Evolutionary conservation across 1,140 invertebrate genomes (phyloP).

Genomic region (Drosophila azteca): DNA sequence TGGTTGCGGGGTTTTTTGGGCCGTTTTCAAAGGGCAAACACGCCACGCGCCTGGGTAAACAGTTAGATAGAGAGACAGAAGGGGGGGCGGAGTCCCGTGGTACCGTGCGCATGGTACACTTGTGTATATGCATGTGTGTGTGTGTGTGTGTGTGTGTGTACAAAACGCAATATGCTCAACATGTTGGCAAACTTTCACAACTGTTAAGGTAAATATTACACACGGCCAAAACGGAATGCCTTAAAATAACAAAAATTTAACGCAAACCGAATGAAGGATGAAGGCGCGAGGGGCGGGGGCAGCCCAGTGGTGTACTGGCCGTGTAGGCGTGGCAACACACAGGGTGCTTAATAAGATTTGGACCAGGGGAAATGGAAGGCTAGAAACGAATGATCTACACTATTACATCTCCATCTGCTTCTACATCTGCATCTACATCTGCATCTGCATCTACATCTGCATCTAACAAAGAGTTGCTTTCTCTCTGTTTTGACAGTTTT

Average conservation of each 20-base stretch:
- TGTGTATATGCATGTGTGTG: constrained; percentile 8
- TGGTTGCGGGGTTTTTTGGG: too few species aligned
- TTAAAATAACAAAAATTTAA: constrained; percentile 50
- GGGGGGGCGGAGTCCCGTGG: background rate
- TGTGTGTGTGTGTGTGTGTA: constrained; percentile 42
- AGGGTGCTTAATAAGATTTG: too few species aligned
- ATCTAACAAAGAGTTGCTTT: too few species aligned
- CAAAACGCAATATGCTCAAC: constrained; percentile 67
- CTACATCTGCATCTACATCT: too few species aligned
- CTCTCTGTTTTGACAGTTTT: too few species aligned
- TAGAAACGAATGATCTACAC: too few species aligned
- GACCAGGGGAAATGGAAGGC: too few species aligned
- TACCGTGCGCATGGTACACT: too few species aligned
- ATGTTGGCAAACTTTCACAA: constrained; percentile 69
- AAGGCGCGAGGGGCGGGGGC: background rate
- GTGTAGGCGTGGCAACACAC: background rate
- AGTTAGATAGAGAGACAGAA: constrained; percentile 29
- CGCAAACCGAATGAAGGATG: constrained; percentile 15
- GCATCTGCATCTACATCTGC: too few species aligned
- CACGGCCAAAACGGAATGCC: constrained; percentile 49
- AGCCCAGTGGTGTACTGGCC: background rate
- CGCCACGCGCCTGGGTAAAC: constrained; percentile 36
- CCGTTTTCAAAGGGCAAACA: constrained; percentile 47
- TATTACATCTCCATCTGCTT: too few species aligned
- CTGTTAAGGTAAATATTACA: constrained; percentile 62